Evolutionary conservation across 2,888 invertebrate genomes (phyloP).

Genomic region (Rotaria socialis): DNA sequence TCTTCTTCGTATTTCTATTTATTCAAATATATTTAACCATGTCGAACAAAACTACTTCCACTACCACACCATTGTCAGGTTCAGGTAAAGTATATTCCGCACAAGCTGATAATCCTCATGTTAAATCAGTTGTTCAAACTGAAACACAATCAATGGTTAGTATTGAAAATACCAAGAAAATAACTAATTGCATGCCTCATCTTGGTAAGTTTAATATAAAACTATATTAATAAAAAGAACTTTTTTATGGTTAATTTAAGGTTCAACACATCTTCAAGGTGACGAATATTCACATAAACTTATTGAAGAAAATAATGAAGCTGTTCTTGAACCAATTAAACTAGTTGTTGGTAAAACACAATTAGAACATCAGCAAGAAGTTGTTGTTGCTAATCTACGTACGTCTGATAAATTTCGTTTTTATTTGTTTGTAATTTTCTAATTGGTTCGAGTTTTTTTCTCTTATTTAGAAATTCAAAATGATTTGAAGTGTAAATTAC

Average conservation of each 20-base stretch:
- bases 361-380: not conserved
- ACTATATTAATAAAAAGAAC: not conserved
- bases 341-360: not conserved
- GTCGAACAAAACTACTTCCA: too few relatives aligned
- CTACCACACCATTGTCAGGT: too few relatives aligned
- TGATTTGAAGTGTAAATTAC: not conserved
- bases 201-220: conserved; percentile 1
- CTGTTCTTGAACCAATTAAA: not conserved
- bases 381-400: not conserved
- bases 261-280: not conserved
- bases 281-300: not conserved
- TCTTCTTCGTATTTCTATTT: too few relatives aligned
- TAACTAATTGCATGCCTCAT: not conserved
- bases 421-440: not conserved
- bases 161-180: not conserved
- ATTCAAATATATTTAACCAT: too few relatives aligned
- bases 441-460: not conserved
- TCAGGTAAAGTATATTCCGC: not conserved
- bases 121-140: not conserved
- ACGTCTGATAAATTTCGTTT: not conserved
- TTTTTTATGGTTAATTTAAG: not conserved
- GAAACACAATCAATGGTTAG: not conserved
- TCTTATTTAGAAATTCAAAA: not conserved
- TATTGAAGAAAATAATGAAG: not conserved
- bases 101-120: conserved; percentile 1